These are phyloP conservation scores for Drosophila tropicalis DNA, from an alignment of 1,140 invertebrate genomes.

Conservation along the genomic window DNA sequence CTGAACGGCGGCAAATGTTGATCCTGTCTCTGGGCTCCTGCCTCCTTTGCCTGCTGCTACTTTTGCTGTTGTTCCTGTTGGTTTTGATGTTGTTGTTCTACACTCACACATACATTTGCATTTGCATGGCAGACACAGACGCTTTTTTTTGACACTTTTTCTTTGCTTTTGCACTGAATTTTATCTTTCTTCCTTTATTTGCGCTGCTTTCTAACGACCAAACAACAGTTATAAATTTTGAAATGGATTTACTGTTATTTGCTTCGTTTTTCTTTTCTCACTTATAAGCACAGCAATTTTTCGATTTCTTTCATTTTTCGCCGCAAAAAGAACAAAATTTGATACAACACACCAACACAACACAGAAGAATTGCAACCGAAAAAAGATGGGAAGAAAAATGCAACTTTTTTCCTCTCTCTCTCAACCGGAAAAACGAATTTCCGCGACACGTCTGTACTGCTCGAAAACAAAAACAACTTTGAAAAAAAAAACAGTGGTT, in stretches of 20 bases:
- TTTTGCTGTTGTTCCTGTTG: constrained; percentile 6
- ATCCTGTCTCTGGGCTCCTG: constrained; percentile 43
- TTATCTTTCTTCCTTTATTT: constrained; percentile 17
- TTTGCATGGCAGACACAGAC: constrained; percentile 50
- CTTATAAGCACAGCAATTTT: constrained; percentile 30
- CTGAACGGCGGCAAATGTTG: constrained; percentile 59
- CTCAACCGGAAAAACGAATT: neutral
- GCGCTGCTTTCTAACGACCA: constrained; percentile 36
- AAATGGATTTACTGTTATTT: constrained; percentile 51
- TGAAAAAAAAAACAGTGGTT: neutral
- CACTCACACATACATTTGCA: constrained; percentile 50
- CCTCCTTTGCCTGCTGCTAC: neutral
- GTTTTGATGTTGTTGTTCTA: constrained; percentile 46
- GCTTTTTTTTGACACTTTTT: constrained; percentile 38
- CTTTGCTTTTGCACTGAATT: constrained; percentile 26
- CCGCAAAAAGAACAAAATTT: neutral
- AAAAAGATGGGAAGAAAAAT: constrained; percentile 5
- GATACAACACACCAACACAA: constrained; percentile 5
- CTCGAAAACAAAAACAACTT: constrained; percentile 43
- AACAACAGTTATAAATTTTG: constrained; percentile 57
- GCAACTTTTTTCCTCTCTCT: no score
- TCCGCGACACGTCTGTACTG: constrained; percentile 7
- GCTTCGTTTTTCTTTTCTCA: constrained; percentile 7
- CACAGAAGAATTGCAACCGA: constrained; percentile 8
- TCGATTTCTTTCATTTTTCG: constrained; percentile 22